Base-by-base conservation (phyloP, 2,888 invertebrate species). In the Achlya flavicornis region DNA sequence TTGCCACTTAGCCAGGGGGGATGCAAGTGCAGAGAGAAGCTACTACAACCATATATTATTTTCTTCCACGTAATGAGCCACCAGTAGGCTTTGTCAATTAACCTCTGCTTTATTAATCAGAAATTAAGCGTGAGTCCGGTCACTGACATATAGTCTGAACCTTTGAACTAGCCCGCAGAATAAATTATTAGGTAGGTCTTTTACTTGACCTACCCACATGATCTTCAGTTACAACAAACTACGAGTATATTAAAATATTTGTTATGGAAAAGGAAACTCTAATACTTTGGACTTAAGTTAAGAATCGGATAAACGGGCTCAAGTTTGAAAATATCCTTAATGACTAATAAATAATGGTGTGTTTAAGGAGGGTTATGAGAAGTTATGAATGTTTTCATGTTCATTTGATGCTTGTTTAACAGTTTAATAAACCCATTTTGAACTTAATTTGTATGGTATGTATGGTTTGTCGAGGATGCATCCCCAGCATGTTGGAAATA, bases 201-300 rank as follows among this genome's bases (percentile, higher is more conserved):
- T 71, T 62, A 66, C 62, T 79, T 79, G 77, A 81, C 80, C 82
- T 79, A 70, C 84, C 82, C 82, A 83, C 78, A 83, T 83, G 70
- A 68, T 73, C 73, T 72, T 70, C 26, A 60, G 19, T 41, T 12
- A 19, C 10, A 53, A 53, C n/a, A 46, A 53, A 53, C 16, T 53
- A 19, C 35, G 4, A 35, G 35, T 7, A 35, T 10, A n/a, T 1
- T 19, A 10, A 8, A 3, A 14, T 53, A 19, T 19, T 41, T 19
- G 53, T 19, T 10, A 53, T 19, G 10, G 19, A 53, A 53, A 53
- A 53, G 7, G 19, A 53, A n/a, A 19, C 10, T 19, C 16, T 19
- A 53, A 53, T 19, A 1, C 19, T n/a, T 19, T 53, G 19, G 0
- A 6, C 4, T 53, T 10, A 8, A 53, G 53, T 19, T 53, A 10